phyloP scores from a whole-genome alignment of 2,888 invertebrate genomes.

The Tribolium freemani region DNA sequence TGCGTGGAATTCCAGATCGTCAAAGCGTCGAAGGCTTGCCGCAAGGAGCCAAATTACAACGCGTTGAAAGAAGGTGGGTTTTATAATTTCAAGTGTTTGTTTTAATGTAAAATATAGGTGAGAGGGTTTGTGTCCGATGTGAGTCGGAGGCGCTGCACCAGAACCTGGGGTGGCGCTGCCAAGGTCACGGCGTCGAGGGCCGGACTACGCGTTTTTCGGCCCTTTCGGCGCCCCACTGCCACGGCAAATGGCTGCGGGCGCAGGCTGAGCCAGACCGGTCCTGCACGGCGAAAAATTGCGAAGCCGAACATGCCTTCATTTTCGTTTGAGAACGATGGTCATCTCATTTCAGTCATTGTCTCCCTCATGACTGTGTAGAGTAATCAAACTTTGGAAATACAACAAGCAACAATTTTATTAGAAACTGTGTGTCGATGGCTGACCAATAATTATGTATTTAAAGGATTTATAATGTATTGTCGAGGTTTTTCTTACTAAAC shows the following conservation, averaged over 20 bases:
- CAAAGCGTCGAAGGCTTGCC: conserved; percentile 86
- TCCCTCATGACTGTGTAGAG: conserved; percentile 7
- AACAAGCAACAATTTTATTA: not conserved
- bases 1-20: conserved; percentile 88
- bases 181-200: conserved; percentile 85
- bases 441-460: conserved; percentile 34
- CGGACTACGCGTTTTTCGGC: conserved; percentile 87
- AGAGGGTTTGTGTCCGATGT: conserved; percentile 84
- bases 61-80: conserved; percentile 79
- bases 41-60: conserved; percentile 80
- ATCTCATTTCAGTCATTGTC: not conserved
- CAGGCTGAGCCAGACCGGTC: conserved; percentile 59
- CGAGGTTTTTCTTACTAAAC: conserved; percentile 40
- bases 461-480: conserved; percentile 30
- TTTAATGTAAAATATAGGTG: conserved; percentile 69
- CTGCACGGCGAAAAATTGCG: conserved; percentile 62
- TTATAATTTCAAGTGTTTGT: not conserved
- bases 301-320: conserved; percentile 62
- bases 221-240: conserved; percentile 87
- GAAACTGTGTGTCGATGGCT: conserved; percentile 34
- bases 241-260: conserved; percentile 86
- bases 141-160: conserved; percentile 86
- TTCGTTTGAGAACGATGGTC: conserved; percentile 59
- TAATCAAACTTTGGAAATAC: conserved; percentile 12
- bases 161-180: conserved; percentile 83